Evolutionary conservation across 2,888 invertebrate species (phyloP), one percentile per base, ranked within the genome.

Genomic region (Acleris holmiana): DNA sequence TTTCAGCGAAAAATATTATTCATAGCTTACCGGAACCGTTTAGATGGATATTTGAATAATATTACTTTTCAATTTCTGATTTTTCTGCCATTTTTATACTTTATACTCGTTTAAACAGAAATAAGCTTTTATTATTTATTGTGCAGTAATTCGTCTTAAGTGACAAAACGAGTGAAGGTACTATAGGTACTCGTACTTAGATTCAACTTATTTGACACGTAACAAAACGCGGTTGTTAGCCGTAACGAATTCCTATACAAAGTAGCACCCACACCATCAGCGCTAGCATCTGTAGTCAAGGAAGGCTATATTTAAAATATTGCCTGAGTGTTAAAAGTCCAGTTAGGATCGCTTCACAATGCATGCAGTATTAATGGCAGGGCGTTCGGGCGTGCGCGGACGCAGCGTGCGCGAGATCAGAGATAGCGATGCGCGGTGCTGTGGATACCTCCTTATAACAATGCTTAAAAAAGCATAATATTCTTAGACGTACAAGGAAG

Each of bases 341-440:
- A 19, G 10, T 41, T 25, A 59, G 48, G 25, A 19, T 19, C 7
- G 56, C n/a, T 21, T 55, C 44, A 55, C 55, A 55, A 55, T 55
- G 55, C 55, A 41, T 55, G 55, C 63, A 47, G 46, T 65, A 63
- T 62, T 67, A 59, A 82, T 82, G 78, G 76, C 67, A 69, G 80
- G 82, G 82, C 76, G 82, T 68, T 23, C 47, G 25, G 54, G 66
- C 25, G 15, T 44, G 64, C 56, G 64, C 67, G 23, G 51, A 18
- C 64, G 67, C 53, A n/a, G 48, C 57, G 74, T 71, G 29, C 62
- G 70, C 68, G 67, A 67, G 79, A 79, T 80, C 68, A 64, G 61
- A 67, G 79, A 78, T 80, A 80, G 67, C 68, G 61, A 69, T 19
- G 41, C 6, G 58, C 40, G 48, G 63, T 25, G 63, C 53, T 58